These are phyloP conservation scores for Gallinago stenura DNA, from an alignment of 2,797 vertebrate species.

Conservation along the genomic window DNA sequence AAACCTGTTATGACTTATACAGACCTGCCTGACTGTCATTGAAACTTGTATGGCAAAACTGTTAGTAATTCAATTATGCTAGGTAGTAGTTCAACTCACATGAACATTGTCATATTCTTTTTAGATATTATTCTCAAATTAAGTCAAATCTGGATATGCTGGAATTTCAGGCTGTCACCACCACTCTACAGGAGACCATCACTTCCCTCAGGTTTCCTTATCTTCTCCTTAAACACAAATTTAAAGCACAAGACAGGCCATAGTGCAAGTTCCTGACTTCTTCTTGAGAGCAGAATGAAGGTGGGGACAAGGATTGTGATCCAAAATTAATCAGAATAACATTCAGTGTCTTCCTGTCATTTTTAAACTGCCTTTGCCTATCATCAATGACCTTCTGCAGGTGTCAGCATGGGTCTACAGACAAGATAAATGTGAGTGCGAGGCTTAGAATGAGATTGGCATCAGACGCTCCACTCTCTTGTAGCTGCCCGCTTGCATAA, in stretches of 20 bases:
- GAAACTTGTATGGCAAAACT: not conserved
- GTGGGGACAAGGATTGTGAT: not conserved
- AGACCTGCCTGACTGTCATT: not conserved
- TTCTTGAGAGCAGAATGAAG: not conserved
- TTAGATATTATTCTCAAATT: not conserved
- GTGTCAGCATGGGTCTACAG: not conserved
- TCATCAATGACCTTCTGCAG: not conserved
- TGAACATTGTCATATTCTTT: not conserved
- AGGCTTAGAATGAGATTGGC: not conserved
- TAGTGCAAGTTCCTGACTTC: not conserved
- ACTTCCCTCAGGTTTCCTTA: not conserved
- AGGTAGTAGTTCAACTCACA: not conserved
- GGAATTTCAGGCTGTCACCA: not conserved
- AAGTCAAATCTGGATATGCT: not conserved
- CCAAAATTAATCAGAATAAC: not conserved
- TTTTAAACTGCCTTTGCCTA: not conserved
- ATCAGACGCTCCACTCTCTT: not conserved
- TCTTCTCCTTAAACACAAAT: not conserved
- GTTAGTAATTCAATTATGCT: not conserved
- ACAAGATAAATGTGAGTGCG: not conserved
- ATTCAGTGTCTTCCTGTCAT: not conserved
- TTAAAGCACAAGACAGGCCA: not conserved
- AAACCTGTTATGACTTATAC: not conserved
- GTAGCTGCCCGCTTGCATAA: not conserved
- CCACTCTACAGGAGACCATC: not conserved